Conservation (phyloP, 2,797 vertebrate species). For the Pterois miles region DNA sequence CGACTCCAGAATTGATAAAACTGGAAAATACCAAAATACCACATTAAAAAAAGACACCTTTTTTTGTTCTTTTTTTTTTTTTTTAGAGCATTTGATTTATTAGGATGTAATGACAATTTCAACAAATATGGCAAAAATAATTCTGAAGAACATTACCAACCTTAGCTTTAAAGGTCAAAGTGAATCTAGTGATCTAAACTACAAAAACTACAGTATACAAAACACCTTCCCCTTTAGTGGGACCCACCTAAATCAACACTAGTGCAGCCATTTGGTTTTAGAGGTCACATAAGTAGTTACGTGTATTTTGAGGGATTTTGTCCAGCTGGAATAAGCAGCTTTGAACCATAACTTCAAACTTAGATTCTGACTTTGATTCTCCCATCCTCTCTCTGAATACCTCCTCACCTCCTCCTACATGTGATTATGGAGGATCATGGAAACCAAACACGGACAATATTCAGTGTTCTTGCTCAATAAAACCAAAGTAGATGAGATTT, state of each 20-base stretch:
- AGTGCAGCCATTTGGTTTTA: background rate
- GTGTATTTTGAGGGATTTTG: background rate
- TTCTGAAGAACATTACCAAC: too few species aligned
- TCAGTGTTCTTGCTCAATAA: slow-evolving; percentile 32
- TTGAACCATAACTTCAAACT: background rate
- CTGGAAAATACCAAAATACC: too few species aligned
- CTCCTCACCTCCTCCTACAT: background rate
- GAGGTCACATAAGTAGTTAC: background rate
- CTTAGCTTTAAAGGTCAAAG: too few species aligned
- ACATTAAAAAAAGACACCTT: too few species aligned
- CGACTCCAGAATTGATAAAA: too few species aligned
- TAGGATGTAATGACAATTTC: too few species aligned
- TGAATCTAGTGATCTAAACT: too few species aligned
- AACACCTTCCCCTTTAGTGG: background rate
- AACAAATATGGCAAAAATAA: too few species aligned
- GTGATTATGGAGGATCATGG: background rate
- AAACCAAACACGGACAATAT: slow-evolving; percentile 25
- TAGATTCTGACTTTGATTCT: background rate
- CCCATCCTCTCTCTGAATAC: background rate
- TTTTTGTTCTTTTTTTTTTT: too few species aligned
- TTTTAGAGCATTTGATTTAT: too few species aligned
- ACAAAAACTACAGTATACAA: background rate
- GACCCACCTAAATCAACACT: too few species aligned
- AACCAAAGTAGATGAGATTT: slow-evolving; percentile 49
- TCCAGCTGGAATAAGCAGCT: background rate